Base-by-base conservation (phyloP, 2,113 vertebrate genomes). In the Passer montanus region DNA sequence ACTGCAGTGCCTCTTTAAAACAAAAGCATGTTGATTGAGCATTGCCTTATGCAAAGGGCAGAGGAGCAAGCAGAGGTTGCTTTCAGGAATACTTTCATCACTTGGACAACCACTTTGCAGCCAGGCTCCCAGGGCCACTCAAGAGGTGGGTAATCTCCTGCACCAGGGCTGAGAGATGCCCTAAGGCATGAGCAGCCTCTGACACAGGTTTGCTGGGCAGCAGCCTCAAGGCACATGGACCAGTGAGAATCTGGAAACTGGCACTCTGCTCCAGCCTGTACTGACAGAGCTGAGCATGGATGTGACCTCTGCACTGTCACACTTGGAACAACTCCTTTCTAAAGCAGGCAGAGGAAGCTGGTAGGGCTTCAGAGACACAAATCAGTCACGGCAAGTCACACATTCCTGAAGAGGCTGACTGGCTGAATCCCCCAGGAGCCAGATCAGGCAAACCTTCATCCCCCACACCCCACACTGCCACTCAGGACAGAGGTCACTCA, bases 401-500 rank as follows among this genome's bases (percentile, higher is more conserved):
- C 30, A 4, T 56, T 93, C 52, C 53, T 70, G 67, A 78, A 64
- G 3, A 67, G 41, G 28, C 31, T 59, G 91, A 84, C 90, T 1
- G 74, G 35, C 72, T 78, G 56, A 84, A 77, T 33, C 44, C 44
- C 55, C 14, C 0, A 0, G 47, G 33, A 88, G 37, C 31, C 76
- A 89, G 55, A 69, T n/a, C 77, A 84, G 39, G 62, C 46, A 78
- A 84, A 82, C 20, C 16, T 22, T 56, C 55, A 26, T 23, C 24
- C 24, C 14, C 11, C 15, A 31, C 49, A 49, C 28, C 9, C 26
- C 9, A 8, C 19, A 15, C 31, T 69, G 76, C 63, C 33, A 35
- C 37, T n/a, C 17, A 56, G 62, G n/a, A 87, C 49, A 87, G 73
- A 92, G 73, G 44, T 89, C 87, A 87, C 43, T 72, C 83, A 35